Evolutionary conservation across 2,113 vertebrate genomes (phyloP), one percentile per base, ranked within the genome.

Genomic region (Ophiodon elongatus): DNA sequence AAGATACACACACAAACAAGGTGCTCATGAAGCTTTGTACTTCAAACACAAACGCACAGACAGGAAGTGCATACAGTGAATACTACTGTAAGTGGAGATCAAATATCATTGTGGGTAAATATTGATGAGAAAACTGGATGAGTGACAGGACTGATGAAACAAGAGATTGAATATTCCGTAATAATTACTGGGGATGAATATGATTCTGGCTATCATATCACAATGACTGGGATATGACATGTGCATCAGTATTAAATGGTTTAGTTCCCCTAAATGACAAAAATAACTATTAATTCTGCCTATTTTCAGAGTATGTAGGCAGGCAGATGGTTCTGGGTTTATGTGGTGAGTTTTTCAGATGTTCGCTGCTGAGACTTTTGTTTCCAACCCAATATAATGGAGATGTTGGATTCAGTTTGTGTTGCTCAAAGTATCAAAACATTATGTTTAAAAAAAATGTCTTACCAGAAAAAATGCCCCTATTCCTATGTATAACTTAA

Each of bases 1-100:
- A 82, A 81, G 75, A 74, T 4, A 74, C 60, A 76, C 45, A 76
- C 76, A 35, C 25, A 73, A 66, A 56, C 64, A 74, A 35, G 15
- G 70, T 37, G 29, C 72, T 72, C 47, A 4, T 17, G 11, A 50
- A 37, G 56, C 71, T 52, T 64, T 45, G 29, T 29, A 33, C 15
- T 59, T 63, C 27, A 70, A 19, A 80, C 21, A 59, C 47, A 76
- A n/a, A 29, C 29, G 67, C 39, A 50, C 17, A 69, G 39, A 2
- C 39, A 43, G 3, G n/a, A 76, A 10, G 23, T 13, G 76, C 37
- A 47, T 5, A 37, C 17, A 47, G 9, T 63, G 50, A 17, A 37
- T 45, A 43, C 37, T 52, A 9, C 60, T 21, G 60, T 10, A 19
- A 4, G 39, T 10, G 10, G 25, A 47, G 35, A 75, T 84, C 52